Evolutionary conservation across 1,140 invertebrate species (phyloP).

Genomic region (Pseudomyrmex gracilis): DNA sequence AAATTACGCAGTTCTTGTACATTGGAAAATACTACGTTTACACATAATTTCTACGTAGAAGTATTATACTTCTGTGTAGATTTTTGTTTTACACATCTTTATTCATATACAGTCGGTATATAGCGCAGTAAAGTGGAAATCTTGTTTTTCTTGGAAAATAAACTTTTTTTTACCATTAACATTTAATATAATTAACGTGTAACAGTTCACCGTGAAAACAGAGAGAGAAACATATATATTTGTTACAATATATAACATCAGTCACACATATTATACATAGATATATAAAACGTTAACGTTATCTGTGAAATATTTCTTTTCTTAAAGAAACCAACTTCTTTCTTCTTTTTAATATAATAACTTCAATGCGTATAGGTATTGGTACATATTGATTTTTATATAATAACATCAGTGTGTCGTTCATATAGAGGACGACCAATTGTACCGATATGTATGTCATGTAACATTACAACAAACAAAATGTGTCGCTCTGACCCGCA

Average conservation of each 20-base stretch:
- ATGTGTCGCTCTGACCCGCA: slow-evolving; percentile 16
- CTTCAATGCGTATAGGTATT: too few species aligned
- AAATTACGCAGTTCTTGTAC: slow-evolving; percentile 63
- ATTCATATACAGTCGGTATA: slow-evolving; percentile 1
- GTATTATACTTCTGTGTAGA: slow-evolving; percentile 37
- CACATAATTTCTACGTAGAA: slow-evolving; percentile 47
- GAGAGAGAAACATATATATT: neutral
- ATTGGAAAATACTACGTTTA: slow-evolving; percentile 72
- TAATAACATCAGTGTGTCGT: neutral
- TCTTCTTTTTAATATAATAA: slow-evolving; percentile 10
- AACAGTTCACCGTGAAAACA: neutral
- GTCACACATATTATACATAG: neutral
- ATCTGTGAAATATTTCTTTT: slow-evolving; percentile 5
- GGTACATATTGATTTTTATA: neutral
- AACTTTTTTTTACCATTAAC: slow-evolving; percentile 35
- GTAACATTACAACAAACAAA: neutral
- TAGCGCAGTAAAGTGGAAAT: neutral
- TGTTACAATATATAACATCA: too few species aligned
- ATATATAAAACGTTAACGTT: slow-evolving; percentile 3
- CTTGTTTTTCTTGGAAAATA: slow-evolving; percentile 51
- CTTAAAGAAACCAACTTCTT: neutral
- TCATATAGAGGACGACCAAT: neutral
- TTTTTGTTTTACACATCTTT: neutral
- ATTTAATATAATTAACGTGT: slow-evolving; percentile 28
- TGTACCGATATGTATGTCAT: neutral